Percentiles rank a stretch among this genome's conserved stretches.
These are phyloP conservation scores for Diachasmimorpha longicaudata DNA, from an alignment of 1,140 invertebrate genomes.

Conservation along the genomic window DNA sequence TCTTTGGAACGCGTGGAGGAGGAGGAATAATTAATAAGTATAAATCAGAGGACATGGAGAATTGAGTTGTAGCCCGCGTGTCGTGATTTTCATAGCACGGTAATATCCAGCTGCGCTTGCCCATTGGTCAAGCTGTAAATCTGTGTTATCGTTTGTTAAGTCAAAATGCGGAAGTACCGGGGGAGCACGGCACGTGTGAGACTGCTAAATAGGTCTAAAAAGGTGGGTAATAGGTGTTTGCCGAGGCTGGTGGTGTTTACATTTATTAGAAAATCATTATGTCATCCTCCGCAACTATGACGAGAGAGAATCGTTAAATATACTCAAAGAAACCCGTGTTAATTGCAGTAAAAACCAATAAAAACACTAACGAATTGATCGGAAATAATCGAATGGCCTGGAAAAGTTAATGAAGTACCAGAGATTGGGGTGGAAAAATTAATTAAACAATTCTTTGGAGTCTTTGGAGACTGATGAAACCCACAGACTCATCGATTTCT, in stretches of 20 bases:
- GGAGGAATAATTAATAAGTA: constrained; percentile 35
- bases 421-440: too few species aligned
- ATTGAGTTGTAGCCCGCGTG: constrained; percentile 6
- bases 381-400: too few species aligned
- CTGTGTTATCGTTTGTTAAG: background rate
- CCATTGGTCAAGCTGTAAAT: background rate
- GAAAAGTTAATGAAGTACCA: too few species aligned
- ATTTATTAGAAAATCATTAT: background rate
- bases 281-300: background rate
- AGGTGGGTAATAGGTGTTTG: constrained; percentile 30
- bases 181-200: background rate
- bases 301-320: too few species aligned
- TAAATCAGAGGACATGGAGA: constrained; percentile 57
- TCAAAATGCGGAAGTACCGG: constrained; percentile 39
- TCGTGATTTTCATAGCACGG: background rate
- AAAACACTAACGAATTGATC: too few species aligned
- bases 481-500: background rate
- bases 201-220: constrained; percentile 43
- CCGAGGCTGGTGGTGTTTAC: background rate
- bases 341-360: too few species aligned
- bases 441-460: too few species aligned
- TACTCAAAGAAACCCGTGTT: too few species aligned
- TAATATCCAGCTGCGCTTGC: too few species aligned
- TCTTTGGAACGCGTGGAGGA: constrained; percentile 43
- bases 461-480: too few species aligned